These are phyloP conservation scores for Zaprionus lineosus DNA, from an alignment of 2,888 invertebrate species.

Conservation along the genomic window DNA sequence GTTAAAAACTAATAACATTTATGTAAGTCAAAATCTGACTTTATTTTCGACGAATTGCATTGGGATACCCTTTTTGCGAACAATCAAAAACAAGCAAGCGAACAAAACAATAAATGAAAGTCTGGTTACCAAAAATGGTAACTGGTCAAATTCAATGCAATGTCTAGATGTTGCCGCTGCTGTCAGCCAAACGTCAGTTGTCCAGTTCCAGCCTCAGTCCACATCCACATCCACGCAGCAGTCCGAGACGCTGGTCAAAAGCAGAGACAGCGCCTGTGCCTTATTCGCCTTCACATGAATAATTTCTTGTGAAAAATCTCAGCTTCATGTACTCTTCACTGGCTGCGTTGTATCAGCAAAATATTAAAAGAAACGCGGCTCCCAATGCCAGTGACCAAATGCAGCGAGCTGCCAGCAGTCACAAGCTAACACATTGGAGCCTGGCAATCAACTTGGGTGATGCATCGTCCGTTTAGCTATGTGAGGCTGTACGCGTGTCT, in stretches of 20 bases:
- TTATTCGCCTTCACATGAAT: slow-evolving; percentile 57
- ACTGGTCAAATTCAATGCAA: slow-evolving; percentile 66
- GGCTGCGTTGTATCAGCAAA: slow-evolving; percentile 55
- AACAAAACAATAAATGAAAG: slow-evolving; percentile 78
- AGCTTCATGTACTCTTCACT: slow-evolving; percentile 51
- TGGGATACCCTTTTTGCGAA: slow-evolving; percentile 44
- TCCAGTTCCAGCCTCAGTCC: slow-evolving; percentile 22
- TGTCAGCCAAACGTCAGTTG: slow-evolving; percentile 71
- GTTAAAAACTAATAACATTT: no score
- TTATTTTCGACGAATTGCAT: slow-evolving; percentile 2
- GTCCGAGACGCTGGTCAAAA: slow-evolving; percentile 58
- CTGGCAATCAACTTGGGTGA: slow-evolving; percentile 34
- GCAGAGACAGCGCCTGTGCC: slow-evolving; percentile 46
- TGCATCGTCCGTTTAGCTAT: slow-evolving; percentile 29
- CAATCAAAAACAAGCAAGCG: slow-evolving; percentile 17
- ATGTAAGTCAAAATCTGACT: no score
- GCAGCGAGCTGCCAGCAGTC: slow-evolving; percentile 27
- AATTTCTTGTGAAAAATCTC: slow-evolving; percentile 78
- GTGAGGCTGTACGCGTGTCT: slow-evolving; percentile 35
- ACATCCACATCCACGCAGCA: slow-evolving; percentile 5
- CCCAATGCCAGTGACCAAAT: slow-evolving; percentile 68
- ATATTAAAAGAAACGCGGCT: slow-evolving; percentile 64
- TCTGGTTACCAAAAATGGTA: slow-evolving; percentile 80
- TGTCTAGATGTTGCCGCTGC: slow-evolving; percentile 52
- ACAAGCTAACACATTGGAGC: slow-evolving; percentile 30